Evolutionary conservation across 2,113 vertebrate species (phyloP).

Genomic region (Phylloscopus whistleri): DNA sequence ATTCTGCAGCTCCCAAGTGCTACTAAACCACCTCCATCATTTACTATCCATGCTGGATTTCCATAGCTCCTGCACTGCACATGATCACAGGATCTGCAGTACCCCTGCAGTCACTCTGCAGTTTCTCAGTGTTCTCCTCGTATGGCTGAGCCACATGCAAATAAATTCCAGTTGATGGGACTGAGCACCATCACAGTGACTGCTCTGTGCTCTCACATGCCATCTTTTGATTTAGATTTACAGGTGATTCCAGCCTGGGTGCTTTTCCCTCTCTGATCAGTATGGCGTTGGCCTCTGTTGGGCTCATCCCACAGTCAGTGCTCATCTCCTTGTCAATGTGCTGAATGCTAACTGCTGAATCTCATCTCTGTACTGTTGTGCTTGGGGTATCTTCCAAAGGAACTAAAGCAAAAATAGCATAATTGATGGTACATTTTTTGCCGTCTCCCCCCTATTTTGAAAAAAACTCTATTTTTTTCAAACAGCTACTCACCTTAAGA

Average conservation of each 20-base stretch:
- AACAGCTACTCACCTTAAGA: background rate
- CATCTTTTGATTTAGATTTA: background rate
- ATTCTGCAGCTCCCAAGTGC: background rate
- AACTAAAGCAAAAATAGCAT: background rate
- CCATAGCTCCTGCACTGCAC: background rate
- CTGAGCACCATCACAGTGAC: background rate
- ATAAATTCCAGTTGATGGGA: background rate
- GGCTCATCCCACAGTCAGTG: background rate
- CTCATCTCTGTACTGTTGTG: background rate
- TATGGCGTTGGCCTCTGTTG: background rate
- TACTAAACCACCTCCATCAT: background rate
- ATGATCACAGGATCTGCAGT: background rate
- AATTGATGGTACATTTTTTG: background rate
- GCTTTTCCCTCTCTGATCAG: background rate
- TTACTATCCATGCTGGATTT: background rate
- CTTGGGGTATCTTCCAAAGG: background rate
- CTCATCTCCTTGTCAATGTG: background rate
- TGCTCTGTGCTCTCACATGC: background rate
- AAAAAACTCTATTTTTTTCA: background rate
- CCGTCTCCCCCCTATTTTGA: background rate
- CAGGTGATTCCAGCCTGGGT: background rate
- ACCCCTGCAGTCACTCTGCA: background rate
- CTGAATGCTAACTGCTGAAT: background rate
- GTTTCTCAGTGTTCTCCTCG: background rate
- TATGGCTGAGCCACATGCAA: background rate